Percentiles rank a stretch among this genome's conserved stretches.
Evolutionary conservation across 2,888 invertebrate genomes (phyloP).

Genomic region (Morinoia aosen): DNA sequence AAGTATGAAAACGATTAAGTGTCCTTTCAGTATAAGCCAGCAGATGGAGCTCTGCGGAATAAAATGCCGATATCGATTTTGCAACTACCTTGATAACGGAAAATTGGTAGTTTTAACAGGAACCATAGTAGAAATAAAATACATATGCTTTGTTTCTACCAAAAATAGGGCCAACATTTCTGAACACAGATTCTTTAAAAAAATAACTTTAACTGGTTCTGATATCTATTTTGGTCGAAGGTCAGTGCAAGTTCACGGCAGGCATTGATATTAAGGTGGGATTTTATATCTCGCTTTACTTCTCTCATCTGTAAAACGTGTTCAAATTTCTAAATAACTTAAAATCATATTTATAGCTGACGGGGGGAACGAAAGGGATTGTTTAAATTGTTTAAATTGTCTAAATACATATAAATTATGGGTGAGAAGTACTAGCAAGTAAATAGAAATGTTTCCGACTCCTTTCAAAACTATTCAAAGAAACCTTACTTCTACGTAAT

Average conservation of each 20-base stretch:
- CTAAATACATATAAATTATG: not conserved
- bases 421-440: not conserved
- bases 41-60: not conserved
- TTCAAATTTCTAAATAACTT: no score
- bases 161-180: not conserved
- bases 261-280: no score
- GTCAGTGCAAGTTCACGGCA: no score
- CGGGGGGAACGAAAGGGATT: no score
- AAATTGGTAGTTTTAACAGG: not conserved
- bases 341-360: no score
- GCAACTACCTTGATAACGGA: not conserved
- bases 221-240: no score
- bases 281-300: no score
- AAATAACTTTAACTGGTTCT: not conserved
- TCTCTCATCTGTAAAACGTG: no score
- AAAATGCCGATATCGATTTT: not conserved
- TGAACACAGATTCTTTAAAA: not conserved
- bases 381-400: no score
- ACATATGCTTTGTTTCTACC: not conserved
- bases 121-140: not conserved
- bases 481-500: not conserved
- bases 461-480: not conserved
- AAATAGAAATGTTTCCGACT: not conserved
- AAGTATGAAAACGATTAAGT: not conserved
- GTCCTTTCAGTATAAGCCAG: not conserved